Percentiles rank a stretch among this genome's conserved stretches.
phyloP scores from a whole-genome alignment of 2,888 invertebrate genomes.

The Tachina grossa region DNA sequence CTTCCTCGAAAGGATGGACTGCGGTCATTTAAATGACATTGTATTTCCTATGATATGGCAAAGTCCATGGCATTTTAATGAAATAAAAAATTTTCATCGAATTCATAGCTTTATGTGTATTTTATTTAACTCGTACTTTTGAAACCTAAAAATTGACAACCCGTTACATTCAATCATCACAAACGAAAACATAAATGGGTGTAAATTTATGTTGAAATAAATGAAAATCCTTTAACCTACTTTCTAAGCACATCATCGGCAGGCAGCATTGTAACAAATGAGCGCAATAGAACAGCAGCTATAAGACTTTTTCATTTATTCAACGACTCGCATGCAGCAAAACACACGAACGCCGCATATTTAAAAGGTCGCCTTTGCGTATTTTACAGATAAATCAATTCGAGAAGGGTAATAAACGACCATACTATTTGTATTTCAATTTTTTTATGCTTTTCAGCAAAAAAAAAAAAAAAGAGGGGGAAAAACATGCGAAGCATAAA shows the following conservation, averaged over 20 bases:
- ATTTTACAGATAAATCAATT: constrained; percentile 82
- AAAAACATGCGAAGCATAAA: constrained; percentile 38
- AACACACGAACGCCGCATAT: constrained; percentile 15
- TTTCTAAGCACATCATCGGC: constrained; percentile 67
- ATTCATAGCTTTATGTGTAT: too few relatives aligned
- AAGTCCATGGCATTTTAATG: too few relatives aligned
- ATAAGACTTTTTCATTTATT: constrained; percentile 6
- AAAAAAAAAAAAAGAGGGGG: constrained; percentile 54
- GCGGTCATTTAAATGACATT: too few relatives aligned
- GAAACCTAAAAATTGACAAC: too few relatives aligned
- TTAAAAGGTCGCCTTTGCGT: constrained; percentile 69
- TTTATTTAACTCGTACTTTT: too few relatives aligned
- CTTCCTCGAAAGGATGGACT: too few relatives aligned
- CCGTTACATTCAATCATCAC: too few relatives aligned
- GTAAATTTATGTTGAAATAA: constrained; percentile 70
- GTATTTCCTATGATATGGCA: too few relatives aligned
- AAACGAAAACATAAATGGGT: constrained; percentile 43
- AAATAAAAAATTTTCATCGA: too few relatives aligned
- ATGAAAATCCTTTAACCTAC: constrained; percentile 75
- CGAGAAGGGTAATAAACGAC: constrained; percentile 81
- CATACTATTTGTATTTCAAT: constrained; percentile 23
- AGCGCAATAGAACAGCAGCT: background rate
- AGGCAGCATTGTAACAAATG: constrained; percentile 42
- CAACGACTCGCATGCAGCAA: constrained; percentile 33
- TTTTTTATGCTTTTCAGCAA: constrained; percentile 31